Base-by-base conservation (phyloP, 2,797 vertebrate species). In the Bryconaethiops microstoma region DNA sequence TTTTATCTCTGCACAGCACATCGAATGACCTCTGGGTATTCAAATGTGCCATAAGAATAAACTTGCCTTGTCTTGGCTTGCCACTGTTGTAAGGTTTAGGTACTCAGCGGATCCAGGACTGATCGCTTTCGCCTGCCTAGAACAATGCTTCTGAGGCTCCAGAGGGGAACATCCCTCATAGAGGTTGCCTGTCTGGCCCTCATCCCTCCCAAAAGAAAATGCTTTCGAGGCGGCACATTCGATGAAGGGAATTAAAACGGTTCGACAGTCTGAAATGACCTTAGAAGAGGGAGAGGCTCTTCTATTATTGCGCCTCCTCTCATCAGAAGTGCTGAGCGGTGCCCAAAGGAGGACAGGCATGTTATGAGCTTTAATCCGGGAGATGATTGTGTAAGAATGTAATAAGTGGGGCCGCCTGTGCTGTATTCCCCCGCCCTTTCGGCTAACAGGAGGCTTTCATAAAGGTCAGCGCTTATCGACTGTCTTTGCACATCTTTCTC, bases 81-180 rank as follows among this genome's bases (percentile, higher is more conserved):
- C 79, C 67, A 59, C 59, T 85, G 87, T 90, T 90, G 92, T 86
- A 85, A 74, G 70, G 78, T 85, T 52, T 74, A 82, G 65, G 82
- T 86, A 87, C 85, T 83, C 83, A 89, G 85, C 39, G 57, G 81
- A 87, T 77, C 76, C 73, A 60, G 77, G 80, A 74, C 85, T 89
- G 86, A 88, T 86, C 89, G 85, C 80, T 77, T 89, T 81, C 76
- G 59, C n/a, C 77, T 81, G 80, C 83, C 84, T 65, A 42, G 83
- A 73, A 86, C 83, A 91, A 82, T 63, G 83, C 86, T 82, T 74
- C 52, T 45, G 82, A 88, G 83, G 71, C 75, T 84, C 82, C 17
- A 86, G 84, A 45, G 39, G 42, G 45, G 35, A 72, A 62, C 19
- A 21, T 55, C 50, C 77, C 42, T 62, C 2, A 63, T 16, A 82